Base-by-base conservation (phyloP, 2,113 vertebrate species). In the Stegostoma tigrinum region DNA sequence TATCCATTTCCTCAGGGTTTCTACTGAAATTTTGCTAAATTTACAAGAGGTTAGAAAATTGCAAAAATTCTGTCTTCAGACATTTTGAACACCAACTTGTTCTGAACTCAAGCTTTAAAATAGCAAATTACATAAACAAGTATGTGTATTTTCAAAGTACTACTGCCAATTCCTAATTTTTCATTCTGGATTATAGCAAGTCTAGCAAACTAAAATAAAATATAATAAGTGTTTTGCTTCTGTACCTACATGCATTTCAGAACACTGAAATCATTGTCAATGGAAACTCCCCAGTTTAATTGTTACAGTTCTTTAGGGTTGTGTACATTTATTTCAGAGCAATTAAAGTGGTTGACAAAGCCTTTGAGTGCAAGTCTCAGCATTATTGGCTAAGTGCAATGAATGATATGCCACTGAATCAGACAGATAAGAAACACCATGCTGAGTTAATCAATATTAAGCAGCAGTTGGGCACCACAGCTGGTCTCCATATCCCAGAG, bases 371-470 rank as follows among this genome's bases (percentile, higher is more conserved):
- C 89, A 66, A 4, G 15, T 34, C n/a, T 66, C 17, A 19, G 89
- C 21, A 66, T 38, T 64, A 93, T 66, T 17, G 15, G 34, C 30
- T 93, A 93, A 93, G 34, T 66, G 89, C 34, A 93, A 64, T n/a
- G 19, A 42, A n/a, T 66, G 80, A 66, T 21, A 34, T 38, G 34
- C 61, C 15, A 66, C 52, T 66, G 61, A 66, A 34, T 93, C 89
- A 93, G 34, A 19, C 61, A 64, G 55, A 93, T 3, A 90, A 61
- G 55, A n/a, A 93, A 38, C 38, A 38, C 38, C 34, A 38, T 93
- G 34, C 89, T 91, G 55, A 45, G 34, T 66, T 66, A 91, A 91
- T 91, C 89, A 91, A 91, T 91, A 91, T 91, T 66, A 91, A n/a
- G 17, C 89, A 93, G 64, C 55, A 17, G 61, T 23, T 93, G 89